These are phyloP conservation scores for Chloromyia formosa DNA, from an alignment of 2,888 invertebrate genomes.

Conservation along the genomic window DNA sequence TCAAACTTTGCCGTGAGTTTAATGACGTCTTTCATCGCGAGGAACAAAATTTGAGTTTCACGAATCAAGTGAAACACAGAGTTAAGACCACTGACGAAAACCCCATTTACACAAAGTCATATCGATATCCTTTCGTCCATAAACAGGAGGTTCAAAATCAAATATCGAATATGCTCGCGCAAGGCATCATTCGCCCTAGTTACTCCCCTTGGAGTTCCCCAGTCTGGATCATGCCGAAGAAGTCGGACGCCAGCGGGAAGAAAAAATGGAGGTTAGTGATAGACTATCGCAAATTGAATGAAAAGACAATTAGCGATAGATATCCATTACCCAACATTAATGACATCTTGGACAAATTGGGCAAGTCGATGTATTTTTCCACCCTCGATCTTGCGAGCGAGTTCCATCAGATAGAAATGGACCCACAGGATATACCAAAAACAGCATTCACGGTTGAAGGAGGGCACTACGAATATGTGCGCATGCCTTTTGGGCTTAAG, in stretches of 20 bases:
- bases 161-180: neutral
- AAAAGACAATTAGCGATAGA: constrained; percentile 50
- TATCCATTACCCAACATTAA: constrained; percentile 46
- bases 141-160: neutral
- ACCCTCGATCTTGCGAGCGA: neutral
- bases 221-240: neutral
- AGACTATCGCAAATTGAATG: constrained; percentile 52
- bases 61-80: neutral
- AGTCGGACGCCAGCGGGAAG: constrained; percentile 5
- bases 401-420: constrained; percentile 22
- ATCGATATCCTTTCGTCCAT: neutral
- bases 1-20: neutral
- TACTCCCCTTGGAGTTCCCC: too few relatives aligned
- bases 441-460: constrained; percentile 28
- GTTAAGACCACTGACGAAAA: neutral
- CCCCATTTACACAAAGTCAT: neutral
- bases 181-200: constrained; percentile 4
- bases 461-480: constrained; percentile 28
- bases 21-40: too few relatives aligned
- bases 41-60: neutral
- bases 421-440: constrained; percentile 24
- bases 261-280: constrained; percentile 51
- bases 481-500: constrained; percentile 17
- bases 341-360: constrained; percentile 1
- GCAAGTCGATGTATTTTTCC: neutral